These are phyloP conservation scores for Pseudorhiza aurosa DNA, from an alignment of 30 jellyfish, hydroid and myxozoan genomes.

Conservation along the genomic window DNA sequence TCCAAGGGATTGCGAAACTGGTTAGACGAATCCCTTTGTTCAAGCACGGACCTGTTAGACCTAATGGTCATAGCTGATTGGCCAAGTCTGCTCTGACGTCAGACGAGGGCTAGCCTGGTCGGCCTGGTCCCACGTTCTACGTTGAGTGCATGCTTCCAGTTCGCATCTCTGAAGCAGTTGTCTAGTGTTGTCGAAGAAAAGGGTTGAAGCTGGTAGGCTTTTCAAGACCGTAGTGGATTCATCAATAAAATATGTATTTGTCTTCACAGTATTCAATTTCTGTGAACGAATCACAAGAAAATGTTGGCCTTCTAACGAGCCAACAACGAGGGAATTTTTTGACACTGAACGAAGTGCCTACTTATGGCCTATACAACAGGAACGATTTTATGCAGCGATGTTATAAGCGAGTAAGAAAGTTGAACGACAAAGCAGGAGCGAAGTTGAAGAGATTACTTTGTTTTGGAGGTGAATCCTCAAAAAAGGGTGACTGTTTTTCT, in stretches of 20 bases:
- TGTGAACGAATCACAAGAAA: conserved; percentile 73
- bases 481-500: conserved; percentile 82
- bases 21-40: background rate
- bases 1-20: background rate
- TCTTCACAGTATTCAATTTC: conserved; percentile 85
- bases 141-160: no score
- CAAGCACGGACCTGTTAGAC: conserved; percentile 37
- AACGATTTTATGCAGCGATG: conserved; percentile 93
- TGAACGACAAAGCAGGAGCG: conserved; percentile 76
- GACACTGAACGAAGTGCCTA: conserved; percentile 83
- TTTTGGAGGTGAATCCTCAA: conserved; percentile 91
- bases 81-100: background rate
- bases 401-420: conserved; percentile 78
- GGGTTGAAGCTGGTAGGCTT: no score
- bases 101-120: conserved; percentile 12
- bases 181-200: no score
- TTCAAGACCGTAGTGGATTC: background rate
- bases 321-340: conserved; percentile 61
- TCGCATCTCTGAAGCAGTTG: no score
- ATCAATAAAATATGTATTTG: conserved; percentile 59
- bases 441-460: conserved; percentile 63
- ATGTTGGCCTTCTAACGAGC: conserved; percentile 68
- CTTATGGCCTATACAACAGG: conserved; percentile 92
- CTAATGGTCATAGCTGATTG: conserved; percentile 20
- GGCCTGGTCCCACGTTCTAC: conserved; percentile 7